A percentile compares a stretch with the other conserved stretches of the same genome.
phyloP scores from a whole-genome alignment of 1,140 invertebrate species.

The Drosophila bifasciata region DNA sequence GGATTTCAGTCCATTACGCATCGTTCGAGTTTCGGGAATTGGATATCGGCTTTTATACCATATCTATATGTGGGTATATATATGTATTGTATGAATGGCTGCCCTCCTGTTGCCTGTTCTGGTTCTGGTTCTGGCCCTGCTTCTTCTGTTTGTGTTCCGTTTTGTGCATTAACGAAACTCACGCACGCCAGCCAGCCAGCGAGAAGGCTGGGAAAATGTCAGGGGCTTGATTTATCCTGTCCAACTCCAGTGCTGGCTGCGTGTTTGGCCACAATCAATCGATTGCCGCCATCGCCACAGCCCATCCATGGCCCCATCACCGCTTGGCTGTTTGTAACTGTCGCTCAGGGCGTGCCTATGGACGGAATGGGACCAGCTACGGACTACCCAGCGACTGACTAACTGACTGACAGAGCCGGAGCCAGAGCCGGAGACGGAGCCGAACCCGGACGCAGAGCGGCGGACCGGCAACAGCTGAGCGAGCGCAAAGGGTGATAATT shows the following conservation, averaged over 20 bases:
- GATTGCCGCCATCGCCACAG: slow-evolving; percentile 62
- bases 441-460: slow-evolving; percentile 25
- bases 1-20: slow-evolving; percentile 80
- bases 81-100: slow-evolving; percentile 16
- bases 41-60: slow-evolving; percentile 77
- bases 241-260: slow-evolving; percentile 76
- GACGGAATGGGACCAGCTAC: slow-evolving; percentile 11
- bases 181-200: slow-evolving; percentile 57
- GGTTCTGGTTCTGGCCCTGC: slow-evolving; percentile 14
- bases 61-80: neutral
- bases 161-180: slow-evolving; percentile 76
- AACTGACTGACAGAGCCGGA: slow-evolving; percentile 42
- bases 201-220: slow-evolving; percentile 64
- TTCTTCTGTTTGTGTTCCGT: slow-evolving; percentile 14
- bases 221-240: slow-evolving; percentile 80
- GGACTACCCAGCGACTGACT: slow-evolving; percentile 27
- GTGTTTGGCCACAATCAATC: slow-evolving; percentile 81
- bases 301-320: slow-evolving; percentile 39
- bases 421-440: slow-evolving; percentile 2
- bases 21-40: slow-evolving; percentile 71
- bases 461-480: slow-evolving; percentile 76
- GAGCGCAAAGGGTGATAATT: slow-evolving; percentile 60
- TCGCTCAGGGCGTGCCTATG: slow-evolving; percentile 76
- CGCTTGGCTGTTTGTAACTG: slow-evolving; percentile 73
- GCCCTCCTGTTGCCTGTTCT: slow-evolving; percentile 70